Percentiles rank a stretch among this genome's conserved stretches.
phyloP scores from a whole-genome alignment of 2,888 invertebrate species.

The Pristionchus maxplancki region DNA sequence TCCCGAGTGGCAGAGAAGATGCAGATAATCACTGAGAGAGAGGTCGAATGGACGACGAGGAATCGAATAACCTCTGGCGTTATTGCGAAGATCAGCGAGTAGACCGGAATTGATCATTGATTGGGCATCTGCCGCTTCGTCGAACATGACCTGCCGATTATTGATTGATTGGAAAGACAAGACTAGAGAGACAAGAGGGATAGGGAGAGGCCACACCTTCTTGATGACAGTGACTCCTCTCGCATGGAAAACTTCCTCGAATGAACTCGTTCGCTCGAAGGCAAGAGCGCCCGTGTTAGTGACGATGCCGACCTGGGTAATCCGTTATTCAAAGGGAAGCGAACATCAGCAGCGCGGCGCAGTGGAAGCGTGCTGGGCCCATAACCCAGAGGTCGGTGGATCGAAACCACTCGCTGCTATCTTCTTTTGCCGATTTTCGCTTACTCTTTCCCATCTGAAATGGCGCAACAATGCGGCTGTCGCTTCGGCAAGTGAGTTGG shows the following conservation, averaged over 20 bases:
- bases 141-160: constrained; percentile 66
- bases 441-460: constrained; percentile 72
- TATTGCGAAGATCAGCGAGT: constrained; percentile 69
- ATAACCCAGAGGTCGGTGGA: constrained; percentile 91
- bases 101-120: constrained; percentile 69
- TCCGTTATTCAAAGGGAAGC: background rate
- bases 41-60: background rate
- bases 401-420: constrained; percentile 75
- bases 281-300: constrained; percentile 74
- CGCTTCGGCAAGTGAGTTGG: constrained; percentile 74
- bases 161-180: background rate
- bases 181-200: too few species aligned
- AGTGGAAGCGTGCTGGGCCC: constrained; percentile 89
- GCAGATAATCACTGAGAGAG: constrained; percentile 70
- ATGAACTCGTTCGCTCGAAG: constrained; percentile 71
- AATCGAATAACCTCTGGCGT: constrained; percentile 67
- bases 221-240: constrained; percentile 66
- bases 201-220: constrained; percentile 57
- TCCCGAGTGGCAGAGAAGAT: constrained; percentile 75
- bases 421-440: background rate
- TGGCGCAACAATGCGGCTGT: constrained; percentile 72
- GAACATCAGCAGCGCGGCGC: constrained; percentile 85
- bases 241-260: constrained; percentile 75
- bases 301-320: constrained; percentile 70
- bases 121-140: constrained; percentile 71